Evolutionary conservation across 2,113 vertebrate species (phyloP).

Genomic region (Stictonetta naevosa): DNA sequence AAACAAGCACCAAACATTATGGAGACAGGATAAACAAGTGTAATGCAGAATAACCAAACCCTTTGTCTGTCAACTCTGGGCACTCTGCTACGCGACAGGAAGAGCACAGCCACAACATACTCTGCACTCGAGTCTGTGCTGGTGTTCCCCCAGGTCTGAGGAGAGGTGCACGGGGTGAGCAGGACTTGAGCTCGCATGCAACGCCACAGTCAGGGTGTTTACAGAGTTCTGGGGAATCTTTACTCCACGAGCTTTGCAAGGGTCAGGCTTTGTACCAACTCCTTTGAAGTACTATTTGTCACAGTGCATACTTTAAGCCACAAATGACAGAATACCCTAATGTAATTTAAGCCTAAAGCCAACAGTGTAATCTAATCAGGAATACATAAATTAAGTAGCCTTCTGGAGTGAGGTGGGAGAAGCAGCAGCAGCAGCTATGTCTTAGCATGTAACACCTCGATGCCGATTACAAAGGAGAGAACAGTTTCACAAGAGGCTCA

Average conservation of each 20-base stretch:
- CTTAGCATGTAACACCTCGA: background rate
- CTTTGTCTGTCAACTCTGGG: background rate
- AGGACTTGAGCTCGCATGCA: background rate
- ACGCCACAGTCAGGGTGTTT: background rate
- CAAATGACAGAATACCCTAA: background rate
- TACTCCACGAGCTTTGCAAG: background rate
- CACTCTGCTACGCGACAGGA: background rate
- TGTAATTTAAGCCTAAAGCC: background rate
- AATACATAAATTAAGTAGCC: background rate
- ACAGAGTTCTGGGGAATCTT: background rate
- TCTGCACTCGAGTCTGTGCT: background rate
- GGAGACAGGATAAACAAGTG: slow-evolving; percentile 45
- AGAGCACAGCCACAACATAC: background rate
- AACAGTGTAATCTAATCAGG: background rate
- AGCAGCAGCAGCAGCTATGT: background rate
- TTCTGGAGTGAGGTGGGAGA: background rate
- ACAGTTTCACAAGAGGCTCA: background rate
- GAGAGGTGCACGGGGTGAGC: background rate
- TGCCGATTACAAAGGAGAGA: background rate
- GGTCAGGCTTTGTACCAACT: slow-evolving; percentile 2
- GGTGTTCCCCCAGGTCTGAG: background rate
- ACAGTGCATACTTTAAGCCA: background rate
- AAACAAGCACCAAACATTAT: slow-evolving; percentile 12
- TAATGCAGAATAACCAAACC: slow-evolving; percentile 27
- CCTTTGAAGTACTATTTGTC: background rate